Evolutionary conservation across 2,113 vertebrate genomes (phyloP).

Genomic region (Prionailurus viverrinus): DNA sequence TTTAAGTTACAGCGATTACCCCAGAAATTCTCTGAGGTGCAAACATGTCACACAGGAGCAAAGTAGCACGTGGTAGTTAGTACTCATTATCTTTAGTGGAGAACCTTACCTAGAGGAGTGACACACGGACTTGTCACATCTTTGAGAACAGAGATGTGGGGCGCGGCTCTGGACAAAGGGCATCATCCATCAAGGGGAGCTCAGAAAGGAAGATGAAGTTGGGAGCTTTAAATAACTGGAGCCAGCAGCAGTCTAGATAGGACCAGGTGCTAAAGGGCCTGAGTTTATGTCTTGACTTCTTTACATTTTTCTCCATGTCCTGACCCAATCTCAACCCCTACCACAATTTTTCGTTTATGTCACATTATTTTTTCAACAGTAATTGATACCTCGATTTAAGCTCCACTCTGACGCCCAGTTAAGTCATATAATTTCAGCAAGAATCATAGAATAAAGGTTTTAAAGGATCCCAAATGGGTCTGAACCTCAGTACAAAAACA

Average conservation of each 20-base stretch:
- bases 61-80: background rate
- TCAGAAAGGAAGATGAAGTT: background rate
- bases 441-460: slow-evolving; percentile 37
- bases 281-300: background rate
- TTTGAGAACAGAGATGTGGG: background rate
- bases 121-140: background rate
- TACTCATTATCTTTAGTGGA: background rate
- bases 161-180: background rate
- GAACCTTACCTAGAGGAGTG: background rate
- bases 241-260: background rate
- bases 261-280: background rate
- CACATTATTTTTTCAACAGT: background rate
- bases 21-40: background rate
- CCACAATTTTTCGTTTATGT: background rate
- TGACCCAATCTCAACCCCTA: background rate
- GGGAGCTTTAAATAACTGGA: background rate
- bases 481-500: background rate
- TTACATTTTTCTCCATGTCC: background rate
- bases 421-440: slow-evolving; percentile 22
- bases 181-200: background rate
- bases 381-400: background rate
- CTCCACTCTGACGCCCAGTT: background rate
- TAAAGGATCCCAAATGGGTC: background rate
- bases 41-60: background rate
- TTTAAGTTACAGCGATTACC: background rate